These are phyloP conservation scores for Seira sanloemensis DNA, from an alignment of 2,888 invertebrate genomes.

Conservation along the genomic window DNA sequence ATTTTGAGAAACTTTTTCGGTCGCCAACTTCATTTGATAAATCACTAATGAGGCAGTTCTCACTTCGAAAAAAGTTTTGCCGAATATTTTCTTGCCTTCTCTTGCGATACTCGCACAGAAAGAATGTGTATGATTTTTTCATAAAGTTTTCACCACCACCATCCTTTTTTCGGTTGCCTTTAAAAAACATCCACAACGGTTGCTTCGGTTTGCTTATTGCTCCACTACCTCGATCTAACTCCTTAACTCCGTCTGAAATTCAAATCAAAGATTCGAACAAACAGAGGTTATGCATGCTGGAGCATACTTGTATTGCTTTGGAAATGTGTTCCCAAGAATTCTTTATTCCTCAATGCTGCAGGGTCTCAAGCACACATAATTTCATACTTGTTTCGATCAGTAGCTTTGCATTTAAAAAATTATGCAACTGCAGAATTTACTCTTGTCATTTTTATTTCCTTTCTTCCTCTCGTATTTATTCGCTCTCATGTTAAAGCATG, in stretches of 20 bases:
- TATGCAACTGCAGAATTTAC: too few species aligned
- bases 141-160: slow-evolving; percentile 41
- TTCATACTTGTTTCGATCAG: too few species aligned
- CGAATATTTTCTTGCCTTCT: slow-evolving; percentile 50
- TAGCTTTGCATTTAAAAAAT: too few species aligned
- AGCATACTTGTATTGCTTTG: too few species aligned
- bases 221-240: neutral
- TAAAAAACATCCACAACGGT: neutral
- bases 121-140: slow-evolving; percentile 58
- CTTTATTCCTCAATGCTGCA: too few species aligned
- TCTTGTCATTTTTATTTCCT: too few species aligned
- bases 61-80: slow-evolving; percentile 66
- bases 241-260: neutral
- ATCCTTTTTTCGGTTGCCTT: neutral
- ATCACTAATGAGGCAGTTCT: slow-evolving; percentile 38
- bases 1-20: neutral
- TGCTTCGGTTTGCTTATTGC: neutral
- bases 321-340: too few species aligned
- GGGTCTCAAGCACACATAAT: too few species aligned
- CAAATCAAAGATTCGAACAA: neutral
- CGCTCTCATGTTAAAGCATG: too few species aligned
- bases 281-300: too few species aligned
- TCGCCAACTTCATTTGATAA: neutral
- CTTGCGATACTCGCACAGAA: slow-evolving; percentile 57
- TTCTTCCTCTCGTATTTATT: too few species aligned